Evolutionary conservation across 2,797 vertebrate genomes (phyloP), one percentile per base, ranked within the genome.

Genomic region (Smutsia temminckii): DNA sequence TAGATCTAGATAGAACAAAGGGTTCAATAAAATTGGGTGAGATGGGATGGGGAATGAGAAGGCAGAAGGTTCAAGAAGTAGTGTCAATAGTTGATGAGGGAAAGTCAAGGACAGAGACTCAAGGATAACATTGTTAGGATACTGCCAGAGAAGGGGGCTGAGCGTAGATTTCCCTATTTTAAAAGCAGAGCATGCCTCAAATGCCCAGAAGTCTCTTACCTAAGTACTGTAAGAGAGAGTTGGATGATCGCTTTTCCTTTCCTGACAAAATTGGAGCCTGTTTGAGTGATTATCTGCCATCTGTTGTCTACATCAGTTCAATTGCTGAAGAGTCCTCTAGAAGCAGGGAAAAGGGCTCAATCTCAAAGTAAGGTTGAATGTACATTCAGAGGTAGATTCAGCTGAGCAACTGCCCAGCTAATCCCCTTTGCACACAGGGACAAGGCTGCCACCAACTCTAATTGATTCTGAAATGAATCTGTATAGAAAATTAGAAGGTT

Each of bases 391-490:
- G 97, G 98, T 98, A 98, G 96, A 98, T 98, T 98, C 98, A 98
- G 98, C 98, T 97, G 97, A 98, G 98, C 98, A 98, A 99, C 98
- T 99, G 98, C 98, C 98, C 97, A 96, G 96, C 97, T 99, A 99
- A 99, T 99, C 99, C 98, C 98, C 97, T 99, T 98, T 99, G 98
- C 98, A 98, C 98, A 98, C 95, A 98, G 98, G 98, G 98, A 99
- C 98, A 98, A 97, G 98, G 97, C 98, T 98, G 98, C 98, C 98
- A 99, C 98, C 98, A 98, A 97, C 98, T 98, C 99, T 99, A 99
- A 99, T 99, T 99, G 99, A 99, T 99, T 99, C 98, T 98, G 98
- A 99, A 99, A 99, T 98, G 98, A 98, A 99, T 98, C 98, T 97
- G 98, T 97, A 98, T 98, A 98, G 98, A 98, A 99, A 99, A 99